phyloP scores from a whole-genome alignment of 2,113 vertebrate species.

The Chinchilla lanigera region DNA sequence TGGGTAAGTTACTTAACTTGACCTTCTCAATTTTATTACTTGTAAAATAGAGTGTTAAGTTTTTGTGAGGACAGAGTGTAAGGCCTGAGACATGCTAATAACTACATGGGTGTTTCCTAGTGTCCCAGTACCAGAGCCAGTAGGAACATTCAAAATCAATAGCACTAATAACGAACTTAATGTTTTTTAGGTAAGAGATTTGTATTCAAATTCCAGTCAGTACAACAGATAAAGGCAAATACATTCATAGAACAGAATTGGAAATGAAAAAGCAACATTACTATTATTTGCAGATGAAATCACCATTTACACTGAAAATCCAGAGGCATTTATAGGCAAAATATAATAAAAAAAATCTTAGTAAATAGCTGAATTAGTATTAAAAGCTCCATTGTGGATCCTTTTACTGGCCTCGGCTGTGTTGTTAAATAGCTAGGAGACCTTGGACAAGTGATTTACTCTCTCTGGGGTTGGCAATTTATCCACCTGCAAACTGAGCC shows the following conservation, averaged over 20 bases:
- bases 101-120: not conserved
- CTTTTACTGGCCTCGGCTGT: not conserved
- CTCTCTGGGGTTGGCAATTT: not conserved
- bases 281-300: not conserved
- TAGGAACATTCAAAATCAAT: not conserved
- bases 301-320: not conserved
- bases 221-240: not conserved
- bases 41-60: not conserved
- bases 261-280: not conserved
- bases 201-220: not conserved
- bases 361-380: not conserved
- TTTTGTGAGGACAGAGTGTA: not conserved
- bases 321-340: not conserved
- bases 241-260: not conserved
- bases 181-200: not conserved
- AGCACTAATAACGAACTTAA: not conserved
- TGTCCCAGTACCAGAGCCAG: not conserved
- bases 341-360: conserved; percentile 4
- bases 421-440: not conserved
- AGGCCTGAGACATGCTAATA: not conserved
- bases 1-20: not conserved
- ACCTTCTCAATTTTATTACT: not conserved
- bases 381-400: not conserved
- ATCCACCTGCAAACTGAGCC: not conserved
- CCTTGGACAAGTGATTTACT: not conserved